Conservation (phyloP, 2,888 invertebrate genomes). For the Leucophenga montana region DNA sequence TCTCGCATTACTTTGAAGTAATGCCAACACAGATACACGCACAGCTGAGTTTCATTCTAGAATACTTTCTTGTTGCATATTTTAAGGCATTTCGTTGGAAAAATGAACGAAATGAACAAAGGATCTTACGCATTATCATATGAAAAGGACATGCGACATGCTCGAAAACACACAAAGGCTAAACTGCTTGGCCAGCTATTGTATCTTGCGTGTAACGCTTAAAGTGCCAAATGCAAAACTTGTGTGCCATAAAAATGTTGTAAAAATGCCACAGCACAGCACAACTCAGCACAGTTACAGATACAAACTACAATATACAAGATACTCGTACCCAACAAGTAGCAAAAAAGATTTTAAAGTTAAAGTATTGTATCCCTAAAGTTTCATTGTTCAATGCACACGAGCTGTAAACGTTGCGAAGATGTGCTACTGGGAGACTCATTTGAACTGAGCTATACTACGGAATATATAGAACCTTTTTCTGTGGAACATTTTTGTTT, state of each 20-base stretch:
- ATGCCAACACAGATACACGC: no score
- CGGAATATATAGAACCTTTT: neutral
- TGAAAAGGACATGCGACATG: slow-evolving; percentile 29
- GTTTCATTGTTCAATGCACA: slow-evolving; percentile 22
- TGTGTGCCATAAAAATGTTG: slow-evolving; percentile 58
- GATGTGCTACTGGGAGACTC: neutral
- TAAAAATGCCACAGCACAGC: slow-evolving; percentile 47
- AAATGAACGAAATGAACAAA: neutral
- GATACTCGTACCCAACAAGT: neutral
- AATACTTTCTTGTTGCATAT: neutral
- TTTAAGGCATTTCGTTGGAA: neutral
- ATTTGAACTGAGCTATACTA: slow-evolving; percentile 9
- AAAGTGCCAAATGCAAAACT: slow-evolving; percentile 48
- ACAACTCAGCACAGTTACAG: neutral
- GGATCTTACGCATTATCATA: neutral
- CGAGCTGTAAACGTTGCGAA: slow-evolving; percentile 19
- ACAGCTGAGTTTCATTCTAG: neutral
- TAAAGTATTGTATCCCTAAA: slow-evolving; percentile 15
- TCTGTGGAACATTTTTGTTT: no score
- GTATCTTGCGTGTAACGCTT: slow-evolving; percentile 2
- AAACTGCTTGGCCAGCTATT: neutral
- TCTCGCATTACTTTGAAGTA: no score
- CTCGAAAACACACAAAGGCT: slow-evolving; percentile 13
- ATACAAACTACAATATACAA: neutral
- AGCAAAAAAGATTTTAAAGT: slow-evolving; percentile 2